Base-by-base conservation (phyloP, 2,888 invertebrate genomes). In the Drosophila fungiperda region DNA sequence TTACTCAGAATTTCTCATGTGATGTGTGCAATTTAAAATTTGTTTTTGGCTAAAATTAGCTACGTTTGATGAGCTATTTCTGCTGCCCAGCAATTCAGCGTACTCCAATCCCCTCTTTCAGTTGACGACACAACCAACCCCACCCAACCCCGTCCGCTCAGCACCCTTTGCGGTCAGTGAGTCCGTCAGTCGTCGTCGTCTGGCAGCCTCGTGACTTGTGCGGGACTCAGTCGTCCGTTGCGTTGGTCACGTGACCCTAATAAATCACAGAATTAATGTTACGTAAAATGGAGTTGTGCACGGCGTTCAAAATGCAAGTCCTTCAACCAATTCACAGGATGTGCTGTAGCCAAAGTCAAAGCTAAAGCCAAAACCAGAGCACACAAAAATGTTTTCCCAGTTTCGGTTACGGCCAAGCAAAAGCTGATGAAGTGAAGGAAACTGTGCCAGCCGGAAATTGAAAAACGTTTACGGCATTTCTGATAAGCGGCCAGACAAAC, bases 191-290 rank as follows among this genome's bases (percentile, higher is more conserved):
- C 49, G 45, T 17, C 49, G 45, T 17, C 77, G 59, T 62, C 74
- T 78, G 84, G 73, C 73, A 20, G 86, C 65, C 76, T 76, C 78
- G 87, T 87, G 80, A 84, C 81, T 82, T 68, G 80, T 65, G 77
- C 82, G 71, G 70, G 6, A 1, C 78, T 68, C 84, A 91, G 79
- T 90, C 90, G 91, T 91, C 91, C 92, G 90, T 92, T 93, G 66
- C 92, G 92, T 90, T 92, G 93, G 93, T 92, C 93, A 93, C 93
- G 93, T 93, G 93, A 93, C 93, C 93, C 93, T 92, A 93, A 93
- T 93, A 93, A 93, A 93, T 93, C 93, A 93, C 92, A 80, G 93
- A 93, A 92, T 93, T 93, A 93, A 93, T 93, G 93, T 93, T 93
- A 93, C 93, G 93, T 93, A 92, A 93, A 93, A 93, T 93, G 92